Base-by-base conservation (phyloP, 2,113 vertebrate genomes). In the Trichomycterus rosablanca region DNA sequence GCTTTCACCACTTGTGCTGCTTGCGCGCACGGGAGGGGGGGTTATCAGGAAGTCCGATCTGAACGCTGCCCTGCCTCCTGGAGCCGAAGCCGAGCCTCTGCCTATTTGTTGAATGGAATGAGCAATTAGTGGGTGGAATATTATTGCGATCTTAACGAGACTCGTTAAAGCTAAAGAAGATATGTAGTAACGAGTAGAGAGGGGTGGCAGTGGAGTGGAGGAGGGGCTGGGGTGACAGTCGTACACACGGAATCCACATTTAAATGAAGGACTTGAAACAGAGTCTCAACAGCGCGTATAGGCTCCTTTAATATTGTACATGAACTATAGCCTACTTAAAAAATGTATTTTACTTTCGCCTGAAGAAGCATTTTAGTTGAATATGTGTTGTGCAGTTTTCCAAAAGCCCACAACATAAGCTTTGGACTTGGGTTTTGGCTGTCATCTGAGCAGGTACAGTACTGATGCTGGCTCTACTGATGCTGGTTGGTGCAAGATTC, bases 1-100 rank as follows among this genome's bases (percentile, higher is more conserved):
- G 91, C 89, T 93, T 90, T 94, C 92, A 93, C 92, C 92, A 93
- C 92, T 92, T 87, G 82, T 89, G 90, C 86, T 78, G 85, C 84
- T 74, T 54, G 78, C 86, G 74, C n/a, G n/a, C n/a, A n/a, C n/a
- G n/a, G n/a, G n/a, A n/a, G 81, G 57, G 78, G 87, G 87, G 81
- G 87, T 85, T 88, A 85, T 87, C 81, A 85, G 89, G 87, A 89
- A 90, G 87, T 93, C 88, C 84, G 83, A 93, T 93, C 90, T 93
- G 88, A 75, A 86, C 88, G 87, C 88, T 89, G 89, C 89, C 89
- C 89, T 86, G 87, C 87, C 86, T 86, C 83, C 87, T 81, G 90
- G 88, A 89, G 88, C 79, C 70, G 89, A 87, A 88, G 86, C 87
- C 83, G 83, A 75, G 80, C 84, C 88, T 84, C 86, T 40, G 82